These are phyloP conservation scores for Melozone crissalis DNA, from an alignment of 2,113 vertebrate genomes.

Conservation along the genomic window DNA sequence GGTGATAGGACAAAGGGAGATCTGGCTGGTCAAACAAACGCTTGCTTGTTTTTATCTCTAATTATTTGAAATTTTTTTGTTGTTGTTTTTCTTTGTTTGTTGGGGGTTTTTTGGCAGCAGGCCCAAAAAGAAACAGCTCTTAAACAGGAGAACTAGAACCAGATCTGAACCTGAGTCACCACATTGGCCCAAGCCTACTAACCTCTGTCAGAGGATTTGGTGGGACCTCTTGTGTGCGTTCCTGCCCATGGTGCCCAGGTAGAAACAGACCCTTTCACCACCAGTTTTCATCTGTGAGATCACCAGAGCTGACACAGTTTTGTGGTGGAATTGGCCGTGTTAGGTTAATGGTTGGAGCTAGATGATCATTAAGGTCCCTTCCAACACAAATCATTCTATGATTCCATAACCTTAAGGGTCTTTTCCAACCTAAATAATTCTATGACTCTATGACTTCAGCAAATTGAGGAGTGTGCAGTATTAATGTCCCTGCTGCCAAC, in stretches of 20 bases:
- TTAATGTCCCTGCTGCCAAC: not conserved
- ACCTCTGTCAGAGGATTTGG: fast-evolving
- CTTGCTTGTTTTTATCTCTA: not conserved
- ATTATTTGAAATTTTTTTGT: not conserved
- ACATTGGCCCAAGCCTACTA: fast-evolving
- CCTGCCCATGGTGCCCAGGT: not conserved
- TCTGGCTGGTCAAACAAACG: not conserved
- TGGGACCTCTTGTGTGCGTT: no score
- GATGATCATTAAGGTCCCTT: not conserved
- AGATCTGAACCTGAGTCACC: fast-evolving
- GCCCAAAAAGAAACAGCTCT: not conserved
- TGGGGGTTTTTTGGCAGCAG: not conserved
- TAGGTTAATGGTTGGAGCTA: fast-evolving
- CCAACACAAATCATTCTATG: not conserved
- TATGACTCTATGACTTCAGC: not conserved
- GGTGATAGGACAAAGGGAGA: no score
- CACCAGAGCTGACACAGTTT: not conserved
- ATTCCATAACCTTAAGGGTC: not conserved
- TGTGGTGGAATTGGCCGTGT: not conserved
- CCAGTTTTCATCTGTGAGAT: not conserved
- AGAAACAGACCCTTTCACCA: not conserved
- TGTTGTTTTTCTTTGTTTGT: not conserved
- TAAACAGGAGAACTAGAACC: not conserved
- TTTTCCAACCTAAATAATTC: not conserved
- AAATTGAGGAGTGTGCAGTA: not conserved